These are phyloP conservation scores for Anoplius nigerrimus DNA, from an alignment of 2,888 invertebrate species.

Conservation along the genomic window DNA sequence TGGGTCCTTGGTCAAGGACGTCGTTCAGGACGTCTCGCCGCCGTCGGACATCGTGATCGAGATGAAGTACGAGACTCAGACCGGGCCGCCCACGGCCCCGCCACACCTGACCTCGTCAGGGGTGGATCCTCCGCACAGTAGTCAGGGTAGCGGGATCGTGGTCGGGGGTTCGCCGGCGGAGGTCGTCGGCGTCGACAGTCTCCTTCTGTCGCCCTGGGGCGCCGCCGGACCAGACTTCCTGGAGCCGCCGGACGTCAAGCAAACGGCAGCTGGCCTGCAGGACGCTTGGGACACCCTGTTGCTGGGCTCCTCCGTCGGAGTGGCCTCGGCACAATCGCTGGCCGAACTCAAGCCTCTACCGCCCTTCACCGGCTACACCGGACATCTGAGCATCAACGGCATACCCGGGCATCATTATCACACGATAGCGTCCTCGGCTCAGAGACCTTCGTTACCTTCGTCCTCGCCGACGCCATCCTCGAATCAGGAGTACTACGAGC, in stretches of 20 bases:
- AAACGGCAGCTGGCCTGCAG: conserved; percentile 67
- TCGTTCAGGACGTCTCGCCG: conserved; percentile 50
- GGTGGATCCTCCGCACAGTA: conserved; percentile 71
- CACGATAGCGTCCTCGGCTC: conserved; percentile 81
- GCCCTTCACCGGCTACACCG: conserved; percentile 91
- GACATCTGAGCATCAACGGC: conserved; percentile 90
- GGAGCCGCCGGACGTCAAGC: conserved; percentile 69
- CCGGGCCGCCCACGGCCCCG: conserved; percentile 64
- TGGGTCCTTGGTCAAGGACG: conserved; percentile 38
- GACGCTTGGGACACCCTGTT: conserved; percentile 85
- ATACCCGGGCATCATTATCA: conserved; percentile 92
- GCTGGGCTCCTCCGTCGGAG: conserved; percentile 77
- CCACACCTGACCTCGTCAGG: conserved; percentile 66
- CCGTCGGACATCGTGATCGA: conserved; percentile 61
- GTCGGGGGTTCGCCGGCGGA: conserved; percentile 68
- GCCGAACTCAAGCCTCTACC: conserved; percentile 91
- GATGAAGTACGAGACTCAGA: conserved; percentile 73
- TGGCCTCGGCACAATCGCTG: conserved; percentile 80
- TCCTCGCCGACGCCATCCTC: conserved; percentile 70
- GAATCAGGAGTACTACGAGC: conserved; percentile 73
- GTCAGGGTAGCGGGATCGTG: conserved; percentile 66
- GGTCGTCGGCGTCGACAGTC: conserved; percentile 70
- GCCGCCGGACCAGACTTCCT: conserved; percentile 65
- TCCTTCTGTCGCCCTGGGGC: conserved; percentile 69
- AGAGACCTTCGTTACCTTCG: conserved; percentile 70